Percentiles rank a stretch among this genome's conserved stretches.
phyloP scores from a whole-genome alignment of 2,888 invertebrate species.

The Chaitophorus viminalis region DNA sequence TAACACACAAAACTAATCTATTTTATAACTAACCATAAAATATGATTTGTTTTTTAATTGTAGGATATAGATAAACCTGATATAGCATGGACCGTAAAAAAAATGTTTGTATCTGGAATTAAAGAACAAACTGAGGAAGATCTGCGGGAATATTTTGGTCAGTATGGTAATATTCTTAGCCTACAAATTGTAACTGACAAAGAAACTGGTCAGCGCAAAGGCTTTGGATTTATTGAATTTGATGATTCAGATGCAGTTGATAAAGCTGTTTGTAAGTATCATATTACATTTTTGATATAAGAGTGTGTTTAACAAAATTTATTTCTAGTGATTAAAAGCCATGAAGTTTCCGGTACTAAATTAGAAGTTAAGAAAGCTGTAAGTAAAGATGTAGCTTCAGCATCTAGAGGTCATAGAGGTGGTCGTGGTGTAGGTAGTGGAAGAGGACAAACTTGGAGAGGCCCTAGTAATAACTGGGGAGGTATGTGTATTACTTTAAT shows the following conservation, averaged over 20 bases:
- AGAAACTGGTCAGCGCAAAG: conserved; percentile 90
- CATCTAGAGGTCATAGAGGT: conserved; percentile 68
- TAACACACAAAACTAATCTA: no score
- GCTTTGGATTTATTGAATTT: conserved; percentile 96
- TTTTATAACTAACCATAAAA: not conserved
- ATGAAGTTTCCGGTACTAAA: conserved; percentile 69
- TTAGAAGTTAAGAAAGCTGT: conserved; percentile 72
- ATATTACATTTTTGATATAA: not conserved
- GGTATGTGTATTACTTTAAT: conserved; percentile 19
- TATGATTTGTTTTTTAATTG: conserved; percentile 52
- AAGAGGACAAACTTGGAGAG: conserved; percentile 72
- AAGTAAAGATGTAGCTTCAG: conserved; percentile 76
- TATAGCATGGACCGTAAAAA: conserved; percentile 92
- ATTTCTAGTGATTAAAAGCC: conserved; percentile 68
- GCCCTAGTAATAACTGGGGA: conserved; percentile 66
- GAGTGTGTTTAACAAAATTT: not conserved
- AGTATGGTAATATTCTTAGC: conserved; percentile 83
- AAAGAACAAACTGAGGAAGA: conserved; percentile 93
- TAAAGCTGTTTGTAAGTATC: conserved; percentile 88
- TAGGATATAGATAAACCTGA: conserved; percentile 91
- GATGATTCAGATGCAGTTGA: conserved; percentile 97
- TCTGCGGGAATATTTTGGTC: conserved; percentile 81
- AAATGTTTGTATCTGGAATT: conserved; percentile 92
- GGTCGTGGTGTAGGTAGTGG: conserved; percentile 66
- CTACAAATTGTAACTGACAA: conserved; percentile 91